phyloP scores from a whole-genome alignment of 1,140 invertebrate species.

The Aricia agestis region DNA sequence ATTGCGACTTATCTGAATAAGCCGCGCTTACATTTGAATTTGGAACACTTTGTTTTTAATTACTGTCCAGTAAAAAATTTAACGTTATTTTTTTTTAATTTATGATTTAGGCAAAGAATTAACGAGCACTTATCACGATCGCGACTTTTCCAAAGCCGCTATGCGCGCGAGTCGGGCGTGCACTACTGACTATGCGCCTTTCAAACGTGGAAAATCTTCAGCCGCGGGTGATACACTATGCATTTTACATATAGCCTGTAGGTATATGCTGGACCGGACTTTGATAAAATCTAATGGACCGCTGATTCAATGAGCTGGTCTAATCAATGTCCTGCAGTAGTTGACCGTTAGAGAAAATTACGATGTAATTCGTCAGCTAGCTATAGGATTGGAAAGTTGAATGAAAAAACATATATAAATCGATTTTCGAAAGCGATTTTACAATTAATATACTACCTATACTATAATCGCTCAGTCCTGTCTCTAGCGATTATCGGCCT shows the following conservation, averaged over 20 bases:
- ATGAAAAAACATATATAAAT: too few relatives aligned
- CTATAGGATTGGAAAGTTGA: too few relatives aligned
- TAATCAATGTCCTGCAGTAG: slow-evolving; percentile 9
- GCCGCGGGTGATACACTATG: slow-evolving; percentile 27
- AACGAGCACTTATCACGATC: slow-evolving; percentile 18
- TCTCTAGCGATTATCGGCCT: too few relatives aligned
- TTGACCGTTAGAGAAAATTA: slow-evolving; percentile 11
- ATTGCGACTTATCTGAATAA: slow-evolving; percentile 32
- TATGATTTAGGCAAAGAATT: background rate
- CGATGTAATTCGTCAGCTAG: slow-evolving; percentile 4
- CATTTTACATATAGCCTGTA: slow-evolving; percentile 21
- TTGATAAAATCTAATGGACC: slow-evolving; percentile 19
- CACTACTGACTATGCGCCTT: slow-evolving; percentile 58
- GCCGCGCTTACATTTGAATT: background rate
- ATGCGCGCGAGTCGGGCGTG: slow-evolving; percentile 51
- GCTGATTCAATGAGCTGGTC: slow-evolving; percentile 9
- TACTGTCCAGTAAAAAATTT: background rate
- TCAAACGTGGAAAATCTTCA: slow-evolving; percentile 58
- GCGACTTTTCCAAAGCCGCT: slow-evolving; percentile 32
- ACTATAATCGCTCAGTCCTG: too few relatives aligned
- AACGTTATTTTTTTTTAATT: slow-evolving; percentile 3
- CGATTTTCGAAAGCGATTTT: too few relatives aligned
- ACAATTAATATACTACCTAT: too few relatives aligned
- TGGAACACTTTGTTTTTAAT: background rate
- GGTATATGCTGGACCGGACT: slow-evolving; percentile 11